Conservation (phyloP, 1,140 invertebrate species). For the Aphis craccivora region DNA sequence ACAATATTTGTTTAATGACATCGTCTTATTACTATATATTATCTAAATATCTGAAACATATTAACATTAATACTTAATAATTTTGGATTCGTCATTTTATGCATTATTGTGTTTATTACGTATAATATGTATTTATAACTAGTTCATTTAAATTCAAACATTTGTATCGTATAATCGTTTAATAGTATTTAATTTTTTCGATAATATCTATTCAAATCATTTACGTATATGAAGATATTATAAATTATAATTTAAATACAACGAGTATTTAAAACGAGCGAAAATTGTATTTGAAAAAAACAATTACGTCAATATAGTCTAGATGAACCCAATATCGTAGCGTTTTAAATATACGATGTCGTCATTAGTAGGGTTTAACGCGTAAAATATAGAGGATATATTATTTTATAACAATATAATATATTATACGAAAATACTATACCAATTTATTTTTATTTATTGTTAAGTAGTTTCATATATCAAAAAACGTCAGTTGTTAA, state of each 20-base stretch:
- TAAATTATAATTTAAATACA: not conserved
- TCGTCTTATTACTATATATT: not conserved
- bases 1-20: not conserved
- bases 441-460: slow-evolving; percentile 19
- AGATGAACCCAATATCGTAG: not conserved
- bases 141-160: not conserved
- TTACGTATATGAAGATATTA: not conserved
- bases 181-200: not conserved
- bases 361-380: not conserved
- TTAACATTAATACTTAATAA: not conserved
- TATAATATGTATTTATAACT: not conserved
- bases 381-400: not conserved
- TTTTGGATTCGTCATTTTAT: not conserved
- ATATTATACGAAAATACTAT: not conserved
- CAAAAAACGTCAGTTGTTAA: slow-evolving; percentile 11
- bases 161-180: not conserved
- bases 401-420: slow-evolving; percentile 1
- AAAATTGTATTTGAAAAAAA: not conserved
- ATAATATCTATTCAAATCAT: not conserved
- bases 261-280: not conserved
- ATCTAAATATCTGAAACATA: not conserved
- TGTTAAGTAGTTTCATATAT: slow-evolving; percentile 10
- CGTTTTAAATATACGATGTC: not conserved
- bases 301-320: not conserved
- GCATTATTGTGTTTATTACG: not conserved